These are phyloP conservation scores for Bucorvus abyssinicus DNA, from an alignment of 2,797 vertebrate species.

Conservation along the genomic window DNA sequence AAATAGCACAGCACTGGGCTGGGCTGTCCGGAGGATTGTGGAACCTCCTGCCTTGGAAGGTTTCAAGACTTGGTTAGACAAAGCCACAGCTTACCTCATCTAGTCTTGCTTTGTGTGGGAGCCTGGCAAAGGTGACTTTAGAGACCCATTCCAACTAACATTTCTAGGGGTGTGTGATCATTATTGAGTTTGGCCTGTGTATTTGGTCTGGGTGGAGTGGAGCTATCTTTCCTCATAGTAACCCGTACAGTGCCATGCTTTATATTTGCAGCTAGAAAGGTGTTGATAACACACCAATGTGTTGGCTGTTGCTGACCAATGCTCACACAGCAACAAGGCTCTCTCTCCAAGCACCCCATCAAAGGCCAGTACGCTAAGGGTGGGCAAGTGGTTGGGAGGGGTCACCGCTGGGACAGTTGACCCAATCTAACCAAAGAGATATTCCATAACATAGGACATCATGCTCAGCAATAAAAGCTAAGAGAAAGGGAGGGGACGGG, in stretches of 20 bases:
- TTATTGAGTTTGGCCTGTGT: neutral
- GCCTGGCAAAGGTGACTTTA: neutral
- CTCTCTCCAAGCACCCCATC: neutral
- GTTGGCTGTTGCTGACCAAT: neutral
- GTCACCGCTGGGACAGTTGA: neutral
- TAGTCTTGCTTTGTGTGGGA: neutral
- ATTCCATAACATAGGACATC: neutral
- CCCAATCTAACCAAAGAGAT: neutral
- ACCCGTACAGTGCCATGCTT: rapidly evolving
- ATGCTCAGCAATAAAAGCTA: neutral
- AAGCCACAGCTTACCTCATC: neutral
- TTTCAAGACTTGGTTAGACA: neutral
- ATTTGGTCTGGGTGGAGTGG: neutral
- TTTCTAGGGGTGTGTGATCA: neutral
- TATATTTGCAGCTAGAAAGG: neutral
- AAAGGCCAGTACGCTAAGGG: neutral
- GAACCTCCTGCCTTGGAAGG: neutral
- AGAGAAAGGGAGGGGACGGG: neutral
- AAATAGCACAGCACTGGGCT: neutral
- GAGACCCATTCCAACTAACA: neutral
- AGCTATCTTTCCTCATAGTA: neutral
- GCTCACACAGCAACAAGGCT: neutral
- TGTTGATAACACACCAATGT: neutral
- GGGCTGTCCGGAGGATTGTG: neutral
- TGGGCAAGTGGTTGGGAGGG: neutral